These are phyloP conservation scores for Calliphora vicina DNA, from an alignment of 1,140 invertebrate species.

Conservation along the genomic window DNA sequence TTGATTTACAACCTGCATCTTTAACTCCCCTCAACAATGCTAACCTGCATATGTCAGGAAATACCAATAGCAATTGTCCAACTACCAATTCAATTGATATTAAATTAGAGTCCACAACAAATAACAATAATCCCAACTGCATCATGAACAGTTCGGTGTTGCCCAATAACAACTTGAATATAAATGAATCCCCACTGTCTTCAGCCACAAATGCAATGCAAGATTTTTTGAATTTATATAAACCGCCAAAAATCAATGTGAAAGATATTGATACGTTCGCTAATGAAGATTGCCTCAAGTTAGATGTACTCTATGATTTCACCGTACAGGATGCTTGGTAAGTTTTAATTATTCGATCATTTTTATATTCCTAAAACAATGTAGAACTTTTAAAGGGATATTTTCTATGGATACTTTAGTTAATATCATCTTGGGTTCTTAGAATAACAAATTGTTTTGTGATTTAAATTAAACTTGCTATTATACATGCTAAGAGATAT, in stretches of 20 bases:
- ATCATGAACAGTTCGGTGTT: not conserved
- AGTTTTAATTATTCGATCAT: slow-evolving; percentile 49
- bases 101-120: not conserved
- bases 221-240: slow-evolving; percentile 64
- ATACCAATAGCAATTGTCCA: not conserved
- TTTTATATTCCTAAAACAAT: not conserved
- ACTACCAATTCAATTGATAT: not conserved
- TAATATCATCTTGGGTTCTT: slow-evolving; percentile 40
- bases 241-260: slow-evolving; percentile 75
- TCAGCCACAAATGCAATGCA: slow-evolving; percentile 52
- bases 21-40: slow-evolving; percentile 35
- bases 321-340: slow-evolving; percentile 84
- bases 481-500: not conserved
- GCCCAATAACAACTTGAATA: slow-evolving; percentile 7
- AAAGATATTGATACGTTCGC: slow-evolving; percentile 78
- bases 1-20: slow-evolving; percentile 51
- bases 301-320: slow-evolving; percentile 89
- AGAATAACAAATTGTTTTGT: slow-evolving; percentile 33
- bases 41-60: slow-evolving; percentile 29
- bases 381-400: slow-evolving; percentile 35
- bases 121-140: not conserved
- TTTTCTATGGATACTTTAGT: slow-evolving; percentile 17
- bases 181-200: not conserved
- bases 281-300: slow-evolving; percentile 79
- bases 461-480: not conserved